Conservation (phyloP, 2,113 vertebrate species). For the Sphaerodactylus townsendi region DNA sequence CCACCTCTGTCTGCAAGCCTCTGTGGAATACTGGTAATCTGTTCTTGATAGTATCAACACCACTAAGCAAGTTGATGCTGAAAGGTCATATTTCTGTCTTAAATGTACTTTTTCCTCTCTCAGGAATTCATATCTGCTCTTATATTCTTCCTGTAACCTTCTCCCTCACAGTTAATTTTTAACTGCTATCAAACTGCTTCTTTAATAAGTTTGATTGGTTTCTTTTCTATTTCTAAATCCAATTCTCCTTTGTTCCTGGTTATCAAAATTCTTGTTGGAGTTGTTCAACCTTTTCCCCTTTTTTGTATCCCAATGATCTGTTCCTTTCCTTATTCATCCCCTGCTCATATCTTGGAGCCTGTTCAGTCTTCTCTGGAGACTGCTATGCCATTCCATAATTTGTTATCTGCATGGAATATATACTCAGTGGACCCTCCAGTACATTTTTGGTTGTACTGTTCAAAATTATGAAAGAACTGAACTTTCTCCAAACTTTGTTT, state of each 20-base stretch:
- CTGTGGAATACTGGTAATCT: neutral
- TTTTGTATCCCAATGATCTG: neutral
- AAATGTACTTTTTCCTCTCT: neutral
- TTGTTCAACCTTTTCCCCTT: slow-evolving; percentile 5
- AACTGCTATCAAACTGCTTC: neutral
- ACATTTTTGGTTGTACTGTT: slow-evolving; percentile 4
- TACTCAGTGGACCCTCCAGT: neutral
- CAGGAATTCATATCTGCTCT: neutral
- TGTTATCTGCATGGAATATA: neutral
- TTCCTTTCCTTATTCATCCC: slow-evolving; percentile 25
- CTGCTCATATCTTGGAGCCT: slow-evolving; percentile 15
- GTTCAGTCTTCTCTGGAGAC: slow-evolving; percentile 1
- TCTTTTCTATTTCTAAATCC: slow-evolving; percentile 8
- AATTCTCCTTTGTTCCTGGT: neutral
- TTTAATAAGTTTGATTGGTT: neutral
- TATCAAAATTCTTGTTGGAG: slow-evolving; percentile 14
- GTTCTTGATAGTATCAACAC: neutral
- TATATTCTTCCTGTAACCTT: neutral
- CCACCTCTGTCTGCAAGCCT: neutral
- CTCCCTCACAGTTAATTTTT: slow-evolving; percentile 7
- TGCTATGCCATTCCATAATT: neutral
- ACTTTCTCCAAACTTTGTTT: slow-evolving; percentile 33
- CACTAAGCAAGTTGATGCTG: neutral
- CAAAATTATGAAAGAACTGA: slow-evolving; percentile 25
- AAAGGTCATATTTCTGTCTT: neutral